These are phyloP conservation scores for Agrypnus murinus DNA, from an alignment of 2,888 invertebrate genomes.

Conservation along the genomic window DNA sequence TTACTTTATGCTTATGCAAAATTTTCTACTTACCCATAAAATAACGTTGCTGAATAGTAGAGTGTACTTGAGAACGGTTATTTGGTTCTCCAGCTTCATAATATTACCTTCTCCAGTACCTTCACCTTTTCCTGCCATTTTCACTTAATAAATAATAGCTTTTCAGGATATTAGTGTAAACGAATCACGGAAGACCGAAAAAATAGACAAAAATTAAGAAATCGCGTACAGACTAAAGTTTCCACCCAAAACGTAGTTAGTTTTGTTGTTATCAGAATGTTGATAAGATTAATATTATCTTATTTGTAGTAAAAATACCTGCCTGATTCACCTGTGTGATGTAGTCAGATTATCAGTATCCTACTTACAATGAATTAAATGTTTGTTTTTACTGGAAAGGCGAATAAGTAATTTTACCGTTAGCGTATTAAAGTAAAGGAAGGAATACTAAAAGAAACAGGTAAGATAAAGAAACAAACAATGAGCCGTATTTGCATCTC, in stretches of 20 bases:
- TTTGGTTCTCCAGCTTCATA: conserved; percentile 82
- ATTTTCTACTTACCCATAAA: conserved; percentile 79
- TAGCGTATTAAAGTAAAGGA: too few species aligned
- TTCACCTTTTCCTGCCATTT: conserved; percentile 76
- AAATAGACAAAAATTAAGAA: not conserved
- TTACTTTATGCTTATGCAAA: conserved; percentile 13
- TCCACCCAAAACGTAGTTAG: conserved; percentile 21
- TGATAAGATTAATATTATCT: conserved; percentile 52
- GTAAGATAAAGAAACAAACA: too few species aligned
- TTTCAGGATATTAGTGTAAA: not conserved
- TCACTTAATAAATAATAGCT: conserved; percentile 38
- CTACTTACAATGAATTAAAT: conserved; percentile 32
- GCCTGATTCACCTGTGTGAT: conserved; percentile 49
- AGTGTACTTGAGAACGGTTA: conserved; percentile 87
- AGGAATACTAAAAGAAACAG: too few species aligned
- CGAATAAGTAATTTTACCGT: too few species aligned
- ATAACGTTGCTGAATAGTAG: conserved; percentile 88
- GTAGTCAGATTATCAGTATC: conserved; percentile 33
- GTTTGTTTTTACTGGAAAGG: not conserved
- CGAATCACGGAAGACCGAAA: conserved; percentile 2
- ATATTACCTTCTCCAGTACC: conserved; percentile 75
- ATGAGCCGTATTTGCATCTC: too few species aligned
- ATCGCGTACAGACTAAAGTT: conserved; percentile 24
- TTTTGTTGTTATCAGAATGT: conserved; percentile 29
- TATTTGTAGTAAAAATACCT: conserved; percentile 41